A percentile compares a stretch with the other conserved stretches of the same genome.
Conservation (phyloP, 92 coral and sea anemone species). For the Parazoanthus darwini region DNA sequence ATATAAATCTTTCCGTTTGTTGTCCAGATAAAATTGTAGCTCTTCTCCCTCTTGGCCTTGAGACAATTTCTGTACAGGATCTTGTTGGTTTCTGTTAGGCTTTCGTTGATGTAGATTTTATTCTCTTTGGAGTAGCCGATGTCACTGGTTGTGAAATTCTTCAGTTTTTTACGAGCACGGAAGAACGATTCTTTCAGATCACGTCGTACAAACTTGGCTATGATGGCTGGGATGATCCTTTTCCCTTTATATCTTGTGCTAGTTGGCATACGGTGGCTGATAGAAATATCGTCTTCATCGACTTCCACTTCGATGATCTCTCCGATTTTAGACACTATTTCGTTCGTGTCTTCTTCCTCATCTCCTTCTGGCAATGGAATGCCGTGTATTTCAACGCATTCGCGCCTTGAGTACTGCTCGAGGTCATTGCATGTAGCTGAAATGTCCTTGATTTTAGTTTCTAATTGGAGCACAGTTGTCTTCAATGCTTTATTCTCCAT, state of each 20-base stretch:
- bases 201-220: slow-evolving; percentile 7
- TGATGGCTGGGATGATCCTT: not conserved
- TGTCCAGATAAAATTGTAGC: too few species aligned
- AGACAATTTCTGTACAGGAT: slow-evolving; percentile 2
- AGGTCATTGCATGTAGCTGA: slow-evolving; percentile 33
- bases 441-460: not conserved
- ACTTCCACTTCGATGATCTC: slow-evolving; percentile 29
- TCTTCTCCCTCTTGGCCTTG: not conserved
- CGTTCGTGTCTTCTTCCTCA: slow-evolving; percentile 38
- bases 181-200: not conserved
- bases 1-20: too few species aligned
- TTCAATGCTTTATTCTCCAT: not conserved
- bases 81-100: not conserved
- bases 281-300: slow-evolving; percentile 35
- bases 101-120: slow-evolving; percentile 2
- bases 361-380: slow-evolving; percentile 18
- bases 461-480: slow-evolving; percentile 26
- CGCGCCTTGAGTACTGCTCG: slow-evolving; percentile 44
- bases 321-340: slow-evolving; percentile 34
- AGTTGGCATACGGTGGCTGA: slow-evolving; percentile 39
- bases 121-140: slow-evolving; percentile 2
- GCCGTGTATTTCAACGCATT: slow-evolving; percentile 35
- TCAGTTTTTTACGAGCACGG: not conserved
- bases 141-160: not conserved
- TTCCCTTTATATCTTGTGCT: not conserved